Conservation (phyloP, 2,797 vertebrate genomes). For the Manis crassicaudata region DNA sequence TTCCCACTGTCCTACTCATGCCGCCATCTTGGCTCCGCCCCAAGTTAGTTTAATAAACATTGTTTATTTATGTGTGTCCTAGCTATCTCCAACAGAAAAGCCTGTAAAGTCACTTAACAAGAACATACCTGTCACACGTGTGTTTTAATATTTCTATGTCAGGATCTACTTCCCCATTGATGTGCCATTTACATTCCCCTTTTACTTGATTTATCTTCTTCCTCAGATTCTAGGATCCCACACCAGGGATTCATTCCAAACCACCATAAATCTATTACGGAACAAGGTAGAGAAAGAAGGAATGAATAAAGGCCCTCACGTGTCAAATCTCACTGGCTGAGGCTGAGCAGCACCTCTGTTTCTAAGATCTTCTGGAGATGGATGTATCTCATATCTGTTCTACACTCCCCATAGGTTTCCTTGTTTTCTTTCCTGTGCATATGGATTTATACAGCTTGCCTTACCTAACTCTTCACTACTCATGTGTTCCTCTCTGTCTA, state of each 20-base stretch:
- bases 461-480: not conserved
- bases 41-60: too few species aligned
- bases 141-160: not conserved
- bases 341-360: not conserved
- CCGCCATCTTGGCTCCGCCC: too few species aligned
- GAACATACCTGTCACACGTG: not conserved
- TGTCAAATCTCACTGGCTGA: not conserved
- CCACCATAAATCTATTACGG: not conserved
- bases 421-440: not conserved
- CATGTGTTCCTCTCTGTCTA: not conserved
- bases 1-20: too few species aligned
- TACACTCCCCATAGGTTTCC: not conserved
- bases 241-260: not conserved
- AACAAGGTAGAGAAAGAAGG: not conserved
- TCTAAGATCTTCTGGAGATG: not conserved
- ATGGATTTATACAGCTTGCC: not conserved
- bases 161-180: not conserved
- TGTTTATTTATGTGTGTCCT: too few species aligned
- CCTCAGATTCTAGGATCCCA: not conserved
- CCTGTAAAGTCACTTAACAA: not conserved
- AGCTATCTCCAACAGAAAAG: not conserved
- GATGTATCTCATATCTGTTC: not conserved
- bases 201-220: not conserved
- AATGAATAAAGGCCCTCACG: not conserved
- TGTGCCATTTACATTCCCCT: not conserved